These are phyloP conservation scores for Sinocyclocheilus rhinocerous DNA, from an alignment of 2,113 vertebrate genomes.

Conservation along the genomic window DNA sequence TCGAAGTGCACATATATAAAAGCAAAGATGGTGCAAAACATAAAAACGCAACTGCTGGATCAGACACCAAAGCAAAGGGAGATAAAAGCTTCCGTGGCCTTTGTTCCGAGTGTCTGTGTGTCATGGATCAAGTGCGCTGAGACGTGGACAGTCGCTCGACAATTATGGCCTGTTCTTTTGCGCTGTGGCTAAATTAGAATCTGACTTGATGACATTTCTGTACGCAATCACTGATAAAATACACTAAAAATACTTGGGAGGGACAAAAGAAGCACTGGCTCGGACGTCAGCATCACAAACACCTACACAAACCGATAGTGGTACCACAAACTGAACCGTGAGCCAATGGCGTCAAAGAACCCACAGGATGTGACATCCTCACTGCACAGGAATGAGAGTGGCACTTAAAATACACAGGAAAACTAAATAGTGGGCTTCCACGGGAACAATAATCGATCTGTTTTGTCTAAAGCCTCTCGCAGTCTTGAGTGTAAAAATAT, in stretches of 20 bases:
- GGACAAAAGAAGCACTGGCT: not conserved
- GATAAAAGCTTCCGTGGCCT: not conserved
- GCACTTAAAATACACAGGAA: constrained; percentile 27
- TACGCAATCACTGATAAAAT: constrained; percentile 24
- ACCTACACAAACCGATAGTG: not conserved
- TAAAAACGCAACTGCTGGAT: not conserved
- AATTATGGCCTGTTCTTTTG: not conserved
- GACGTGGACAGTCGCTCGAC: not conserved
- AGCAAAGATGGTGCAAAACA: not conserved
- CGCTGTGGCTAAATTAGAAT: not conserved
- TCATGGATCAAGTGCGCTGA: constrained; percentile 4
- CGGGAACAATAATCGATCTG: constrained; percentile 18
- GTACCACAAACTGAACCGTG: constrained; percentile 22
- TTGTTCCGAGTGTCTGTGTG: constrained; percentile 10
- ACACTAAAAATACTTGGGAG: not conserved
- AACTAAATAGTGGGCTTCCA: constrained; percentile 14
- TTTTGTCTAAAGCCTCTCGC: constrained; percentile 30
- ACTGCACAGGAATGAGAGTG: constrained; percentile 23
- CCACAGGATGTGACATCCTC: constrained; percentile 37
- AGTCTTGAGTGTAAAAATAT: constrained; percentile 62
- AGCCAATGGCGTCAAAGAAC: constrained; percentile 2
- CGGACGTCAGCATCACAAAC: constrained; percentile 14
- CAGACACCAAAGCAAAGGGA: not conserved
- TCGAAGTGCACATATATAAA: constrained; percentile 16
- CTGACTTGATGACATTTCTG: not conserved